Percentiles rank a stretch among this genome's conserved stretches.
Evolutionary conservation across 1,140 invertebrate genomes (phyloP).

Genomic region (Camponotus vicinus): DNA sequence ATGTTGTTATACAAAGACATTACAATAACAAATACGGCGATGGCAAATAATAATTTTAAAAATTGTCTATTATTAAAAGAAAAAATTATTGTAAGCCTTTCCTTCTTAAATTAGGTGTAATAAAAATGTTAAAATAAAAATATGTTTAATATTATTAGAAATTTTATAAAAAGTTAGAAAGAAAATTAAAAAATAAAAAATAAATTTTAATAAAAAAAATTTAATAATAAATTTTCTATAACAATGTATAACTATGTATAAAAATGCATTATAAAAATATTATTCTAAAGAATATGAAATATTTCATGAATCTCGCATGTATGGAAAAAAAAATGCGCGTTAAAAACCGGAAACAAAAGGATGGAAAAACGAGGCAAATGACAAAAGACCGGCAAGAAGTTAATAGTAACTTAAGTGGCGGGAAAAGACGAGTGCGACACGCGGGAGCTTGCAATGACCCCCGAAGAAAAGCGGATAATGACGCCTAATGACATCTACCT

Average conservation of each 20-base stretch:
- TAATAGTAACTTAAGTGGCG: conserved; percentile 34
- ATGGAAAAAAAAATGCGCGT: background rate
- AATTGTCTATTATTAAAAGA: background rate
- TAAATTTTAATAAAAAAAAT: no score
- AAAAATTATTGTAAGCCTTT: background rate
- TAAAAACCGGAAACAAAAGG: conserved; percentile 36
- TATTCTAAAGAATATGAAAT: background rate
- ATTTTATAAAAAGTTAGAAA: background rate
- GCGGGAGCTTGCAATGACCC: conserved; percentile 27
- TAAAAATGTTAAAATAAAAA: background rate
- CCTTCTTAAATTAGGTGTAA: background rate
- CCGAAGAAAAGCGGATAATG: conserved; percentile 51
- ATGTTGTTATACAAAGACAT: background rate
- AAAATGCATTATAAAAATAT: background rate
- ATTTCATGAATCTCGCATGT: no score
- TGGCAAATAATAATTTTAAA: conserved; percentile 38
- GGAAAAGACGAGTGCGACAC: conserved; percentile 17
- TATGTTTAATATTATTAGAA: background rate
- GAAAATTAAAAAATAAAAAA: background rate
- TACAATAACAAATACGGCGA: background rate
- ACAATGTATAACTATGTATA: background rate
- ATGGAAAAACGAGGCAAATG: conserved; percentile 1
- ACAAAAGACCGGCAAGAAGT: conserved; percentile 32
- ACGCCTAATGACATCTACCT: conserved; percentile 60
- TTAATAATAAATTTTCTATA: no score